Base-by-base conservation (phyloP, 2,888 invertebrate species). In the Spialia ferax region DNA sequence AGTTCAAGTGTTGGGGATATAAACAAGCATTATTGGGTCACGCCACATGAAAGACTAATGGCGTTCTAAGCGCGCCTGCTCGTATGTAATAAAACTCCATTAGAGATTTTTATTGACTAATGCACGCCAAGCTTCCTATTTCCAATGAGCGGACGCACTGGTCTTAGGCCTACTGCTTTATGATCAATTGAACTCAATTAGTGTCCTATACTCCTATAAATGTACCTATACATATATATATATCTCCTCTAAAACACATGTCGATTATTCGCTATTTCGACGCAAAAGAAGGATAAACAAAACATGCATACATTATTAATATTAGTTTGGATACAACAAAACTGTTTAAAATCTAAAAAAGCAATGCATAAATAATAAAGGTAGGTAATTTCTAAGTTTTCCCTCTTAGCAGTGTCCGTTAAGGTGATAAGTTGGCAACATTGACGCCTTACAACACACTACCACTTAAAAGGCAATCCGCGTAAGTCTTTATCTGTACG, bases 1-100 rank as follows among this genome's bases (percentile, higher is more conserved):
- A 59, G 65, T 65, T 65, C 65, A 65, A 65, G 65, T 50, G 56
- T 56, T 23, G 45, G 48, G 26, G 64, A 65, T 59, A 65, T 65
- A 65, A 65, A 65, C 59, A 65, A 13, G 11, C 20, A 52, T 59
- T 59, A 65, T 65, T 59, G 52, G 65, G 65, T 65, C 65, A 65
- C 52, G 59, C 65, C 52, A 59, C 57, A 65, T 65, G 52, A 65
- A 59, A 65, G 26, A 29, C 52, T 65, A 54, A 59, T 52, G 38
- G 59, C 50, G 13, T 59, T 65, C 52, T 52, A 48, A 57, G 64
- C 57, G 64, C 18, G 57, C 38, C 35, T 38, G 57, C 23, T 57
- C 23, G 50, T n/a, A n/a, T n/a, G n/a, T 52, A 59, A 59, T 65
- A 52, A 65, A 59, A 65, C 26, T 38, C 59, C 42, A 65, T 65